These are phyloP conservation scores for Chorisops tibialis DNA, from an alignment of 2,888 invertebrate species.

Conservation along the genomic window DNA sequence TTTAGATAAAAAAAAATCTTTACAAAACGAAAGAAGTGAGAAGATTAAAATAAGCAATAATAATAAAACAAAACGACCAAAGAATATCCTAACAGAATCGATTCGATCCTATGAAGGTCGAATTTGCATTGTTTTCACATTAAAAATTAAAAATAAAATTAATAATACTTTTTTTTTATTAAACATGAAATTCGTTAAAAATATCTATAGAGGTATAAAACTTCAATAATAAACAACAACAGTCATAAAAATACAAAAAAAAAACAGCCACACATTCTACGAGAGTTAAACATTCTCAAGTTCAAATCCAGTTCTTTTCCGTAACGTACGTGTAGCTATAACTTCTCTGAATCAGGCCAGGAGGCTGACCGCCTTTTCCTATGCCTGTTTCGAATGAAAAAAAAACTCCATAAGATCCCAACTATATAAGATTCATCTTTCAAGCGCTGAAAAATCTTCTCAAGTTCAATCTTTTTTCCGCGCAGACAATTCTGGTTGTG, in stretches of 20 bases:
- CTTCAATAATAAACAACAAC: no score
- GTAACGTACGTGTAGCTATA: slow-evolving; percentile 12
- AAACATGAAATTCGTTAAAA: slow-evolving; percentile 2
- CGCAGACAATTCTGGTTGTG: slow-evolving; percentile 16
- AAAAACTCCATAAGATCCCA: slow-evolving; percentile 10
- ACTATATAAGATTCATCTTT: slow-evolving; percentile 1
- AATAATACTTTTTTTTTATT: slow-evolving; percentile 12
- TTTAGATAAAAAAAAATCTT: neutral
- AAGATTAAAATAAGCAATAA: no score
- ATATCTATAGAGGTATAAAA: no score
- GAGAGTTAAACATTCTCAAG: slow-evolving; percentile 1
- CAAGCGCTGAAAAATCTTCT: slow-evolving; percentile 6
- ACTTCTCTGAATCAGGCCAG: slow-evolving; percentile 18
- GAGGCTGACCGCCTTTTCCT: slow-evolving; percentile 22
- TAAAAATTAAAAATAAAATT: slow-evolving; percentile 13
- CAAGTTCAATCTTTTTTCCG: slow-evolving; percentile 14
- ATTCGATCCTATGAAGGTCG: slow-evolving; percentile 11
- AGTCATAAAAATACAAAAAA: no score
- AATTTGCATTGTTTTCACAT: slow-evolving; percentile 21
- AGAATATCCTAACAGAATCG: neutral
- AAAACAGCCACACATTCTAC: no score
- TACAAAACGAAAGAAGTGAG: no score
- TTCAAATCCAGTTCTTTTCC: slow-evolving; percentile 16
- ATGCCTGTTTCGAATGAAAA: neutral
- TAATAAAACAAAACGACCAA: neutral